Conservation (phyloP, 1,140 invertebrate species). For the Anoplolepis gracilipes region DNA sequence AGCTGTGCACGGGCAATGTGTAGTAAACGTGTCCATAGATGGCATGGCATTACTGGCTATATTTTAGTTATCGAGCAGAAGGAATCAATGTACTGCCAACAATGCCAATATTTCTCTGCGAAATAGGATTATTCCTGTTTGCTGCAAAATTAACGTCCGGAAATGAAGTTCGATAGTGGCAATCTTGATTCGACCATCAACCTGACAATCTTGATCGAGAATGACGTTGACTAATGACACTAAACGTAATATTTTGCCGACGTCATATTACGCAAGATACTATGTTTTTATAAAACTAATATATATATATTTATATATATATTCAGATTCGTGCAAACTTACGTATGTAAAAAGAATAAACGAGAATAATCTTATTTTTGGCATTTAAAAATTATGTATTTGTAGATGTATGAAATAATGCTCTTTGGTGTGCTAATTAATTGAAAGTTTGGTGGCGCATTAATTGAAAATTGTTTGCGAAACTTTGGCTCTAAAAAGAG, state of each 20-base stretch:
- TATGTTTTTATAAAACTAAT: background rate
- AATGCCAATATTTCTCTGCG: slow-evolving; percentile 48
- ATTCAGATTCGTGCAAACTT: background rate
- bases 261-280: background rate
- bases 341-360: background rate
- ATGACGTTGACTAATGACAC: slow-evolving; percentile 19
- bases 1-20: background rate
- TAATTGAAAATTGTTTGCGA: background rate
- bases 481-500: background rate
- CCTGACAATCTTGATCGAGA: too few species aligned
- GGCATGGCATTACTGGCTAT: slow-evolving; percentile 32
- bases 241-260: background rate
- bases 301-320: too few species aligned
- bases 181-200: slow-evolving; percentile 39
- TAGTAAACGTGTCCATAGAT: background rate
- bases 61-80: slow-evolving; percentile 50
- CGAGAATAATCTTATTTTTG: background rate
- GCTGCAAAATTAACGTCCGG: slow-evolving; percentile 44
- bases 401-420: background rate
- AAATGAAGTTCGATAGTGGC: slow-evolving; percentile 50
- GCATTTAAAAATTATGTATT: background rate
- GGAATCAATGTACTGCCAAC: slow-evolving; percentile 40
- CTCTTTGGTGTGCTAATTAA: background rate
- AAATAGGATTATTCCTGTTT: slow-evolving; percentile 42
- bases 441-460: background rate